Evolutionary conservation across 2,113 vertebrate genomes (phyloP).

Genomic region (Xiphias gladius): DNA sequence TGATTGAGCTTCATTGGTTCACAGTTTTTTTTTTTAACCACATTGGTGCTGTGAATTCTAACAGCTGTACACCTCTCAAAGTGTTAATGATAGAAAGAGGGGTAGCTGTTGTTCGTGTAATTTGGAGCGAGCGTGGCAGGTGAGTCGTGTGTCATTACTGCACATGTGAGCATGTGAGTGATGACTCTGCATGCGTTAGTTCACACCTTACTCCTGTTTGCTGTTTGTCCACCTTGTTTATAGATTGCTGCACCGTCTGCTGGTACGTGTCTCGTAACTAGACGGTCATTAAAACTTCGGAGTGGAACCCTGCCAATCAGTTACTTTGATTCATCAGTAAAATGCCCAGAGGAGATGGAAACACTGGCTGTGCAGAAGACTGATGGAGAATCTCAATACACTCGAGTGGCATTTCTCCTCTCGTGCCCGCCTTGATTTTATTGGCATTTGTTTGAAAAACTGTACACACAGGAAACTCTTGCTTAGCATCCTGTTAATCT

Average conservation of each 20-base stretch:
- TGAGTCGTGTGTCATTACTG: conserved; percentile 18
- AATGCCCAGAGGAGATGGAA: conserved; percentile 64
- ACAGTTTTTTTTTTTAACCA: conserved; percentile 61
- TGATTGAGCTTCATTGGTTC: conserved; percentile 73
- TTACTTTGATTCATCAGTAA: conserved; percentile 75
- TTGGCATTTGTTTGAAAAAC: conserved; percentile 75
- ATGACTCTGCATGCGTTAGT: conserved; percentile 29
- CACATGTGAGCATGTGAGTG: conserved; percentile 20
- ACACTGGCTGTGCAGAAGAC: conserved; percentile 36
- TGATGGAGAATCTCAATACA: conserved; percentile 61
- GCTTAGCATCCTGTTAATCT: conserved; percentile 69
- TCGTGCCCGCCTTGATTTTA: conserved; percentile 56
- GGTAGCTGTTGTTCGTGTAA: neutral
- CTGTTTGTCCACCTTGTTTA: conserved; percentile 17
- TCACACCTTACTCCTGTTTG: conserved; percentile 38
- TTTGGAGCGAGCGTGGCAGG: neutral
- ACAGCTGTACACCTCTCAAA: conserved; percentile 72
- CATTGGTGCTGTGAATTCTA: conserved; percentile 79
- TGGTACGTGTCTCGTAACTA: conserved; percentile 58
- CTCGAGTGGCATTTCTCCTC: conserved; percentile 61
- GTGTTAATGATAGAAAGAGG: conserved; percentile 35
- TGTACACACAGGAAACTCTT: conserved; percentile 66
- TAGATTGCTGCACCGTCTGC: conserved; percentile 45
- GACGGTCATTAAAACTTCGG: conserved; percentile 67
- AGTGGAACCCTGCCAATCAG: conserved; percentile 72